These are phyloP conservation scores for Encarsia formosa DNA, from an alignment of 2,888 invertebrate species.

Conservation along the genomic window DNA sequence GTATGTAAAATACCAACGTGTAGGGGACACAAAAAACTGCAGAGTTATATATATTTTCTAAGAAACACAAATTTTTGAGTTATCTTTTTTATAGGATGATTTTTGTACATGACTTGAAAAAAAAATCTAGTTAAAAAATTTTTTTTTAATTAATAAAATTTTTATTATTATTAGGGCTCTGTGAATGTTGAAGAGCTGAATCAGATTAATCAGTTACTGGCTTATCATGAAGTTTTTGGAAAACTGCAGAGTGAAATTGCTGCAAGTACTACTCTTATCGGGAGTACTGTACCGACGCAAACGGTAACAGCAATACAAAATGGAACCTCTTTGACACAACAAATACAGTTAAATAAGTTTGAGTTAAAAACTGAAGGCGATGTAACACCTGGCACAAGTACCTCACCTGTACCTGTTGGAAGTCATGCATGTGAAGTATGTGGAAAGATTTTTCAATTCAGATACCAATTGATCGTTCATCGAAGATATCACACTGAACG, in stretches of 20 bases:
- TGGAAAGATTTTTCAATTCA: conserved; percentile 81
- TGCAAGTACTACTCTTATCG: conserved; percentile 51
- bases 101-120: too few relatives aligned
- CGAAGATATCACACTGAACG: conserved; percentile 81
- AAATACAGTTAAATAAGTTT: conserved; percentile 49
- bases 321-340: conserved; percentile 47
- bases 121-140: too few relatives aligned
- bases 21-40: too few relatives aligned
- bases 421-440: conserved; percentile 80
- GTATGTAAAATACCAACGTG: too few relatives aligned
- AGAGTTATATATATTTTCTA: too few relatives aligned
- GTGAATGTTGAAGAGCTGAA: conserved; percentile 79
- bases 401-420: conserved; percentile 60
- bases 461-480: conserved; percentile 83
- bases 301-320: conserved; percentile 50
- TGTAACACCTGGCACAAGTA: conserved; percentile 52
- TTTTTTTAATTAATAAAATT: not conserved
- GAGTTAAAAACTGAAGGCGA: conserved; percentile 48
- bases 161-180: conserved; percentile 30
- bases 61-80: too few relatives aligned
- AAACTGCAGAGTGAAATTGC: conserved; percentile 61
- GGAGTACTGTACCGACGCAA: conserved; percentile 48
- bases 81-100: too few relatives aligned
- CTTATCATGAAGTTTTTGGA: conserved; percentile 82
- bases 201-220: conserved; percentile 76